phyloP scores from a whole-genome alignment of 2,797 vertebrate species.

The Sebastes cheni region DNA sequence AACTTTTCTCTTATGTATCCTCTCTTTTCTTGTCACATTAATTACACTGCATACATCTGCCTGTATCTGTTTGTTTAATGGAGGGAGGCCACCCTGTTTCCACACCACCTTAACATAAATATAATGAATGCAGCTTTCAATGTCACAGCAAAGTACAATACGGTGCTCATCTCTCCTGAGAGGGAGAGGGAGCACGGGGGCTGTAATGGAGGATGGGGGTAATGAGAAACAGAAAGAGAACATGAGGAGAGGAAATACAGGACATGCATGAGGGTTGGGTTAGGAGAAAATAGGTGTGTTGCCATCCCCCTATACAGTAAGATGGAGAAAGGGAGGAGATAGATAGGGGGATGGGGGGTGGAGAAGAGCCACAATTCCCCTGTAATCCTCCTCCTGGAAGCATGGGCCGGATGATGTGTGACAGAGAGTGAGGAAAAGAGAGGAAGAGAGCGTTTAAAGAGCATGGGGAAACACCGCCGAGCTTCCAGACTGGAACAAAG shows the following conservation, averaged over 20 bases:
- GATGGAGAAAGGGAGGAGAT: conserved; percentile 47
- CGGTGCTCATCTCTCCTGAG: conserved; percentile 65
- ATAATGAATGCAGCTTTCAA: conserved; percentile 77
- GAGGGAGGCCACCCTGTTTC: conserved; percentile 50
- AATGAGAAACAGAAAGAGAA: conserved; percentile 35
- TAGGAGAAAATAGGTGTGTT: conserved; percentile 64
- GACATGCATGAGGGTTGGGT: conserved; percentile 48
- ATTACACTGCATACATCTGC: conserved; percentile 7
- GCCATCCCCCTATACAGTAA: conserved; percentile 39
- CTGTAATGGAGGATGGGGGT: conserved; percentile 44
- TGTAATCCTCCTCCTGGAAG: conserved; percentile 53
- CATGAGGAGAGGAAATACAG: conserved; percentile 39
- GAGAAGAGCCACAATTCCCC: conserved; percentile 45
- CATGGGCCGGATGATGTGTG: conserved; percentile 43
- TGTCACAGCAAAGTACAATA: conserved; percentile 74
- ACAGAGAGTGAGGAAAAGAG: conserved; percentile 14
- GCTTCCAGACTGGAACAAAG: conserved; percentile 59
- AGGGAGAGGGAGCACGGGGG: conserved; percentile 31
- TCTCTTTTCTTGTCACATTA: neutral
- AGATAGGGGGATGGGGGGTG: conserved; percentile 35
- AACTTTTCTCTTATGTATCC: neutral
- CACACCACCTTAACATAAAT: conserved; percentile 68
- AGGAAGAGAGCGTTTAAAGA: conserved; percentile 41
- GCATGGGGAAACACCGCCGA: conserved; percentile 44
- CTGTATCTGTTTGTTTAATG: conserved; percentile 10